Conservation (phyloP, 2,888 invertebrate species). For the Ramazzottius varieornatus region DNA sequence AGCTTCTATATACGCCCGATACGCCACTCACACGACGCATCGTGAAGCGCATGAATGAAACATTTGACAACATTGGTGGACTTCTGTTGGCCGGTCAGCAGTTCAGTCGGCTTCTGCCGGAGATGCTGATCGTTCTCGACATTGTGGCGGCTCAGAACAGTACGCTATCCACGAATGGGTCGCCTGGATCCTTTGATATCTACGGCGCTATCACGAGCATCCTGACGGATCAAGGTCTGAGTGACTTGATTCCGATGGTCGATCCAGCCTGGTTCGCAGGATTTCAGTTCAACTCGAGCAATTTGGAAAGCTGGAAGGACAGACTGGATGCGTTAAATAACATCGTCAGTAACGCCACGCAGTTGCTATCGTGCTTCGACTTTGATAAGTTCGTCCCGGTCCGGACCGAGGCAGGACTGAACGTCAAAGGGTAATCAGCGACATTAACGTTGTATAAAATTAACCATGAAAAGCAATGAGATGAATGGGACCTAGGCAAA, state of each 20-base stretch:
- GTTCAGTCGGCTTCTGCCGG: neutral
- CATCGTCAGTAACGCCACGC: neutral
- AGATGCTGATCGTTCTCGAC: neutral
- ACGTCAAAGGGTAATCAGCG: neutral
- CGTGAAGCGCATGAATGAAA: neutral
- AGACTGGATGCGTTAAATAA: neutral
- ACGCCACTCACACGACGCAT: neutral
- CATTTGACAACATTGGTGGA: neutral
- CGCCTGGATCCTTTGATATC: neutral
- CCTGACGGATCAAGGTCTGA: neutral
- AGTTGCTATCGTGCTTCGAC: neutral
- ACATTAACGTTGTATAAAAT: no score
- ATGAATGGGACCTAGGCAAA: no score
- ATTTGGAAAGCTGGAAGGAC: neutral
- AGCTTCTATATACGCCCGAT: neutral
- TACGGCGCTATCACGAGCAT: neutral
- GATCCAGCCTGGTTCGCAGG: neutral
- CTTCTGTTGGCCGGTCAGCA: neutral
- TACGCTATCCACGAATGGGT: neutral
- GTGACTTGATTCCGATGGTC: neutral
- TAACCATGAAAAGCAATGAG: no score
- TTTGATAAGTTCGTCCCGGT: neutral
- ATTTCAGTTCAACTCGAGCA: neutral
- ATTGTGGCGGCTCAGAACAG: neutral
- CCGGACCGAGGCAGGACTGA: neutral